These are phyloP conservation scores for Murina feae DNA, from an alignment of 2,113 vertebrate genomes.

Conservation along the genomic window DNA sequence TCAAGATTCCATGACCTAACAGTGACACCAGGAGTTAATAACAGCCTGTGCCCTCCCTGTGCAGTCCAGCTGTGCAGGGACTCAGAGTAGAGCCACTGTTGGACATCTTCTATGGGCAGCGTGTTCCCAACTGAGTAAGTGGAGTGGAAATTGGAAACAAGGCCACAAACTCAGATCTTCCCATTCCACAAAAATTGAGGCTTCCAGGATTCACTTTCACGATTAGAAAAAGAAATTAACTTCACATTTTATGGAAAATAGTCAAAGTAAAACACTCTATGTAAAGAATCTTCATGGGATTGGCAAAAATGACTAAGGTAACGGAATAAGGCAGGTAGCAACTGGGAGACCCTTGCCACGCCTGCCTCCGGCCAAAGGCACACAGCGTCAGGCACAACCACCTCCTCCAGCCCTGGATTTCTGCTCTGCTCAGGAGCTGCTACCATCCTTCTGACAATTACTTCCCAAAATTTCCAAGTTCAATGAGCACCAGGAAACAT, in stretches of 20 bases:
- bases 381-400: fast-evolving
- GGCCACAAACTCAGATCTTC: conserved; percentile 15
- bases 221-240: conserved; percentile 56
- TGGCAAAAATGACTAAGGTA: neutral
- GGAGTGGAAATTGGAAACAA: conserved; percentile 13
- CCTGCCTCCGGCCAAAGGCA: neutral
- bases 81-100: neutral
- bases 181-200: conserved; percentile 1
- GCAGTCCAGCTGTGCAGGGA: neutral
- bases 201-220: conserved; percentile 37
- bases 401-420: neutral
- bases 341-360: neutral
- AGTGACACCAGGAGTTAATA: neutral
- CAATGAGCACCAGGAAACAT: conserved; percentile 8
- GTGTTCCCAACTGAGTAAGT: neutral
- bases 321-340: neutral
- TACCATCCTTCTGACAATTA: neutral
- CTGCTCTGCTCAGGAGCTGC: neutral
- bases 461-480: conserved; percentile 10
- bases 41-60: neutral
- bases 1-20: conserved; percentile 20
- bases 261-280: conserved; percentile 46
- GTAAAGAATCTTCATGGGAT: conserved; percentile 18
- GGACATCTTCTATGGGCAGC: neutral
- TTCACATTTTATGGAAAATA: conserved; percentile 40